Percentiles rank a stretch among this genome's conserved stretches.
These are phyloP conservation scores for Sula dactylatra DNA, from an alignment of 2,113 vertebrate genomes.

Conservation along the genomic window DNA sequence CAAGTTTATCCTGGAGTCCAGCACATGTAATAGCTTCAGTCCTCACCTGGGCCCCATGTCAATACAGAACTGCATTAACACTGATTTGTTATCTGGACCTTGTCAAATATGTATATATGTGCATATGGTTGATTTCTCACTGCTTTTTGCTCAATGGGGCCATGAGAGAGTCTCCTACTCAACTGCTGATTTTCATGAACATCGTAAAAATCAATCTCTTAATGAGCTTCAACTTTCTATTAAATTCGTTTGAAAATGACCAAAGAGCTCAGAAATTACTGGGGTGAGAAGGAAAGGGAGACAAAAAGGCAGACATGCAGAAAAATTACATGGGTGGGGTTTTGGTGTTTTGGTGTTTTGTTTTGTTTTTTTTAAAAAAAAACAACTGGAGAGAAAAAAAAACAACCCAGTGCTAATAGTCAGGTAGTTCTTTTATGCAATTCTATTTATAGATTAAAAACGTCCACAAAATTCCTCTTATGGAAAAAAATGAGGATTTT, in stretches of 20 bases:
- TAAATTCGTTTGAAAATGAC: not conserved
- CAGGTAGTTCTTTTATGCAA: not conserved
- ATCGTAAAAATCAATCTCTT: not conserved
- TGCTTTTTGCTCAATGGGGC: not conserved
- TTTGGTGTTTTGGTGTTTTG: too few species aligned
- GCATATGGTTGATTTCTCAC: not conserved
- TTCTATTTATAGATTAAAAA: not conserved
- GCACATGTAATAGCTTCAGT: not conserved
- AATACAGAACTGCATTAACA: not conserved
- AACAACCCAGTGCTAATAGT: not conserved
- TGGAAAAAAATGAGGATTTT: not conserved
- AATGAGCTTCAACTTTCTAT: not conserved
- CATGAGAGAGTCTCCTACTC: not conserved
- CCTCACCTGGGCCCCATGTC: not conserved
- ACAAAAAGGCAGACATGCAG: not conserved
- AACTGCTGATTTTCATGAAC: not conserved
- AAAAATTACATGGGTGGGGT: not conserved
- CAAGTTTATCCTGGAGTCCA: not conserved
- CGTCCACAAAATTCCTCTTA: not conserved
- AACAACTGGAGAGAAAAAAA: too few species aligned
- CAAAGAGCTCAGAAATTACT: not conserved
- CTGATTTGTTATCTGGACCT: not conserved
- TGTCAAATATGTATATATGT: not conserved
- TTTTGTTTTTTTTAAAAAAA: not conserved
- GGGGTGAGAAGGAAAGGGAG: not conserved